These are phyloP conservation scores for Operophtera brumata DNA, from an alignment of 2,888 invertebrate species.

Conservation along the genomic window DNA sequence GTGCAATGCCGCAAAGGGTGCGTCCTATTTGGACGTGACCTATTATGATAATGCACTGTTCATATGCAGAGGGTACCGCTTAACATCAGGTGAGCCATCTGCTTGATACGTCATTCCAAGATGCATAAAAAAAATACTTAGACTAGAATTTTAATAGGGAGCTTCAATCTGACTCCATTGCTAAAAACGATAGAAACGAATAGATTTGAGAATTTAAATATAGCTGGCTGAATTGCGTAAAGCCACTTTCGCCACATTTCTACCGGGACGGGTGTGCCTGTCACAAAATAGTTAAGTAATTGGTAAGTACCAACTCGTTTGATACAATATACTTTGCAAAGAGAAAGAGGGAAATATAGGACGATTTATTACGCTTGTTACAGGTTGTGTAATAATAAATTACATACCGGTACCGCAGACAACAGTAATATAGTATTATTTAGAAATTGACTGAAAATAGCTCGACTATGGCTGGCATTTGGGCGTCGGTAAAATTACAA, in stretches of 20 bases:
- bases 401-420: neutral
- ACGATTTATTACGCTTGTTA: constrained; percentile 4
- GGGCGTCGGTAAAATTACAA: too few species aligned
- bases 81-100: too few species aligned
- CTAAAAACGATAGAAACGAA: too few species aligned
- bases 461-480: neutral
- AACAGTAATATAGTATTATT: neutral
- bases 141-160: too few species aligned
- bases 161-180: too few species aligned
- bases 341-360: constrained; percentile 12
- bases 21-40: too few species aligned
- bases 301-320: constrained; percentile 11
- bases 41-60: too few species aligned
- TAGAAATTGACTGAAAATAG: neutral
- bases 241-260: constrained; percentile 56
- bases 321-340: constrained; percentile 13
- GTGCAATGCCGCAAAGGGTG: too few species aligned
- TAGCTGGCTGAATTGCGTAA: constrained; percentile 45
- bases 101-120: too few species aligned
- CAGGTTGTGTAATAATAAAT: constrained; percentile 1
- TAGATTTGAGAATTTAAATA: too few species aligned
- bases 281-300: constrained; percentile 41
- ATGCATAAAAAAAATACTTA: too few species aligned
- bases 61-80: too few species aligned
- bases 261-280: constrained; percentile 33